A percentile compares a stretch with the other conserved stretches of the same genome.
Conservation (phyloP, 2,888 invertebrate genomes). For the Protodeltote pygarga region DNA sequence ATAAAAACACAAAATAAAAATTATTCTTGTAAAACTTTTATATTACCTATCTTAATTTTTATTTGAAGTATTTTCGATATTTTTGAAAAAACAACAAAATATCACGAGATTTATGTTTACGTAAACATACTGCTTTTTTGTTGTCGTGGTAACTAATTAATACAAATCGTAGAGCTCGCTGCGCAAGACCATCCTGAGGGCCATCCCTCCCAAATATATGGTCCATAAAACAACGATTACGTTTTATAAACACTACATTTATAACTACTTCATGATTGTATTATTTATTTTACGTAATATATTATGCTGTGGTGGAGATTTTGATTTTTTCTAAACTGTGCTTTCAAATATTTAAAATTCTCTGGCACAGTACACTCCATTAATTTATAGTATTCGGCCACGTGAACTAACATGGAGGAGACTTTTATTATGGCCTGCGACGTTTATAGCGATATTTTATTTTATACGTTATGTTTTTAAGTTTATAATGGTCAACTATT, state of each 20-base stretch:
- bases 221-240: slow-evolving; percentile 83
- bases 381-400: slow-evolving; percentile 82
- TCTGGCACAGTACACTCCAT: slow-evolving; percentile 82
- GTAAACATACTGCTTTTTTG: slow-evolving; percentile 52
- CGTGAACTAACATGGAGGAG: slow-evolving; percentile 58
- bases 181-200: slow-evolving; percentile 49
- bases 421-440: slow-evolving; percentile 40
- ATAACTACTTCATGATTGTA: slow-evolving; percentile 86
- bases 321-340: slow-evolving; percentile 82
- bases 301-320: slow-evolving; percentile 80
- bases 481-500: background rate
- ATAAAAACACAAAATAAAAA: background rate
- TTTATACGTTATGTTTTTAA: slow-evolving; percentile 6
- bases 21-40: no score
- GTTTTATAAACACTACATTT: slow-evolving; percentile 86
- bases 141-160: slow-evolving; percentile 69
- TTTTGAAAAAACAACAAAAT: slow-evolving; percentile 1
- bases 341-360: slow-evolving; percentile 87
- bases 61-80: no score
- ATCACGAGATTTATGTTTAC: slow-evolving; percentile 19
- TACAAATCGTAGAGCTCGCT: slow-evolving; percentile 64
- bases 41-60: no score
- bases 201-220: slow-evolving; percentile 75
- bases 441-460: slow-evolving; percentile 32
- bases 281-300: slow-evolving; percentile 87